A percentile compares a stretch with the other conserved stretches of the same genome.
These are phyloP conservation scores for Dynastes maya DNA, from an alignment of 2,888 invertebrate genomes.

Conservation along the genomic window DNA sequence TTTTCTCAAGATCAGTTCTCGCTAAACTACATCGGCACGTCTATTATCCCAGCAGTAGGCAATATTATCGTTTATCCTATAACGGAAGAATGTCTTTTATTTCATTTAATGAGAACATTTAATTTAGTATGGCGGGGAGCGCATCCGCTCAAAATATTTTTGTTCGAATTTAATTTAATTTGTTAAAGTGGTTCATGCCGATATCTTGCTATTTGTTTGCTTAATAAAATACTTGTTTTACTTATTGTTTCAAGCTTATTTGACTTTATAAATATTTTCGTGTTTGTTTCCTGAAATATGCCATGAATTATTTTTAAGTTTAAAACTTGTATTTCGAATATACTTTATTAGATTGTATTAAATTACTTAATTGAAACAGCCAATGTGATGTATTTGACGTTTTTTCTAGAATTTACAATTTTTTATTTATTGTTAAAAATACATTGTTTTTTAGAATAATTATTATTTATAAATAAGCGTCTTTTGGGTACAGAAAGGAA, in stretches of 20 bases:
- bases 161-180: constrained; percentile 1
- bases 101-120: constrained; percentile 15
- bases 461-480: constrained; percentile 12
- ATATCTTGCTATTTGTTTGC: background rate
- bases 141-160: background rate
- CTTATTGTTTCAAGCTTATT: background rate
- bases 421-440: constrained; percentile 21
- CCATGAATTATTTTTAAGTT: constrained; percentile 20
- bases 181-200: background rate
- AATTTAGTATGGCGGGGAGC: background rate
- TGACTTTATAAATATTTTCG: background rate
- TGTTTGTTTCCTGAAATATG: background rate
- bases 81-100: background rate
- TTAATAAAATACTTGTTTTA: background rate
- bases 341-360: constrained; percentile 4
- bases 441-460: constrained; percentile 14
- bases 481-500: constrained; percentile 21
- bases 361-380: constrained; percentile 20
- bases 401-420: constrained; percentile 18
- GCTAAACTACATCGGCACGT: background rate
- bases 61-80: background rate
- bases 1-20: constrained; percentile 6
- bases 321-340: constrained; percentile 12
- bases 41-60: background rate
- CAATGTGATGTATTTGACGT: constrained; percentile 11